Base-by-base conservation (phyloP, 2,888 invertebrate genomes). In the Stegana nigrithorax region DNA sequence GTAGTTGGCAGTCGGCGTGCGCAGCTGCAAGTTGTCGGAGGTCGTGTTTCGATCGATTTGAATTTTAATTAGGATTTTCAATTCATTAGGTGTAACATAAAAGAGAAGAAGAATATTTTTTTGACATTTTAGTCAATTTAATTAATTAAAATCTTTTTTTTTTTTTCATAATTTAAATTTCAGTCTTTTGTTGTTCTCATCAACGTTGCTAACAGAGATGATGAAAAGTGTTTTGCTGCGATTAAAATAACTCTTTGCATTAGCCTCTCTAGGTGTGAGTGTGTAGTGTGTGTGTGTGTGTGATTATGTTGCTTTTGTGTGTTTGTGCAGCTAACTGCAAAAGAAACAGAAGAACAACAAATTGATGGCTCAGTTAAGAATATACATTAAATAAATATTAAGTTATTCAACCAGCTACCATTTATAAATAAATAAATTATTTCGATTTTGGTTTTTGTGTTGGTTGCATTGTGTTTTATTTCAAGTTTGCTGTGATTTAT, bases 1-100 rank as follows among this genome's bases (percentile, higher is more conserved):
- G 60, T 21, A 59, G 65, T 63, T 62, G 63, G 60, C 68, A 70
- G 70, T 71, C 59, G 71, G 66, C 61, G 69, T 67, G 58, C 71
- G 79, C 60, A 69, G 67, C 72, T 71, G 67, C 51, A 71, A 64
- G 70, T 66, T 63, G 65, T 57, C 19, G 25, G 23, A 47, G 23
- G 17, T 44, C 44, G 17, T 6, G 10, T 47, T 21, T 32, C 19
- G 36, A 57, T 12, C n/a, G n/a, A 19, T 3, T 6, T 50, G 50
- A 50, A 6, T 3, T 1, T 36, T n/a, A 10, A 7, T n/a, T 36
- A n/a, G 12, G 10, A 5, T 36, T 3, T 10, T n/a, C 36, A 4
- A 23, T 4, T 23, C 12, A 47, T 47, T 47, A 8, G n/a, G 1
- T 47, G 17, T n/a, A 47, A 39, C 3, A 39, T 14, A 39, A 39